These are phyloP conservation scores for Coptodon rendalli DNA, from an alignment of 2,113 vertebrate genomes.

Conservation along the genomic window DNA sequence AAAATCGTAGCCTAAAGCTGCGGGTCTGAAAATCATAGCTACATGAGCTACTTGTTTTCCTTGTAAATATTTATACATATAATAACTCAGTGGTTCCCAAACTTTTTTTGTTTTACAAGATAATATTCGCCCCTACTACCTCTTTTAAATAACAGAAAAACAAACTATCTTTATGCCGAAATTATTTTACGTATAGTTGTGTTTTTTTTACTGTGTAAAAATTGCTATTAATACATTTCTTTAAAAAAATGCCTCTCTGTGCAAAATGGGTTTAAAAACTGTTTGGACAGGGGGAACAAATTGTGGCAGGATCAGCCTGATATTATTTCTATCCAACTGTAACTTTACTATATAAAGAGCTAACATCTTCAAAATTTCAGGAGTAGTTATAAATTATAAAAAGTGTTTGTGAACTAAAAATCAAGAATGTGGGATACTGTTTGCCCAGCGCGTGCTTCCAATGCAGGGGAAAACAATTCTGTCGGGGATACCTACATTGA, in stretches of 20 bases:
- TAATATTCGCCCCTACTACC: neutral
- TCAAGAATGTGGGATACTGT: neutral
- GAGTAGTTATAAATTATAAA: neutral
- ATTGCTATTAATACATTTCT: too few species aligned
- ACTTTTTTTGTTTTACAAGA: neutral
- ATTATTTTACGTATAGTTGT: neutral
- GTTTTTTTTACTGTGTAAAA: neutral
- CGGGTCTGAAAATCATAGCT: accelerated
- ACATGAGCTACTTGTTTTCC: neutral
- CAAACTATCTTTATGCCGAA: neutral
- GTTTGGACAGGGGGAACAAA: too few species aligned
- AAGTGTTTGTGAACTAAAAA: neutral
- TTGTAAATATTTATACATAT: neutral
- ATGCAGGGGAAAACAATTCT: neutral
- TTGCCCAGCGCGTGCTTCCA: neutral
- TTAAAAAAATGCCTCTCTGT: too few species aligned
- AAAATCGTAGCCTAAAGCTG: neutral
- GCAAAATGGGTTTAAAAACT: too few species aligned
- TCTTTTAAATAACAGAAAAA: neutral
- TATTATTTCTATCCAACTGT: too few species aligned
- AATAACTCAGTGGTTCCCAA: neutral
- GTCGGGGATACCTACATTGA: neutral
- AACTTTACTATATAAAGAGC: too few species aligned
- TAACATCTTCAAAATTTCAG: neutral
- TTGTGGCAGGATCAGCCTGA: too few species aligned